A percentile compares a stretch with the other conserved stretches of the same genome.
These are phyloP conservation scores for Ceratina calcarata DNA, from an alignment of 1,140 invertebrate genomes.

Conservation along the genomic window DNA sequence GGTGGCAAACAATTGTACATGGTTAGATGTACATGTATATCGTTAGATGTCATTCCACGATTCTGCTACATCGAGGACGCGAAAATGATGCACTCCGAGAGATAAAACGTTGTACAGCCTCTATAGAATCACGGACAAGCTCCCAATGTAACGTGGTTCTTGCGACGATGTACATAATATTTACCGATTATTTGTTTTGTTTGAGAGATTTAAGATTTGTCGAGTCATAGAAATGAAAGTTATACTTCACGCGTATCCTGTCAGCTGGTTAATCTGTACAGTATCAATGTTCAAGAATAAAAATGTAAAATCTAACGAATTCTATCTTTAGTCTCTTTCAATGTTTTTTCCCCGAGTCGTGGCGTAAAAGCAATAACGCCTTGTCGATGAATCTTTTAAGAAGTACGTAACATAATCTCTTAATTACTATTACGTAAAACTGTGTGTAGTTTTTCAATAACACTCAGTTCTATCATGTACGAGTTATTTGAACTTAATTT, in stretches of 20 bases:
- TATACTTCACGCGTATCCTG: slow-evolving; percentile 67
- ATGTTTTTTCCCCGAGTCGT: no score
- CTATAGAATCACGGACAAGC: slow-evolving; percentile 65
- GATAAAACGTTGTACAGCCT: slow-evolving; percentile 66
- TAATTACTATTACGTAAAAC: slow-evolving; percentile 16
- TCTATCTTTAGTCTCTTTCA: background rate
- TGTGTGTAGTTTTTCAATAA: background rate
- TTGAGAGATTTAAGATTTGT: slow-evolving; percentile 47
- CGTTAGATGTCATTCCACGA: slow-evolving; percentile 76
- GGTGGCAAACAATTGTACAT: slow-evolving; percentile 70
- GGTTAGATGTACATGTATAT: slow-evolving; percentile 56
- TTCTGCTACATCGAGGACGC: slow-evolving; percentile 74
- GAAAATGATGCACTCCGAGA: slow-evolving; percentile 26
- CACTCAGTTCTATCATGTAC: no score
- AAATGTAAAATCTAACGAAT: slow-evolving; percentile 43
- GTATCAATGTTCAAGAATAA: slow-evolving; percentile 76
- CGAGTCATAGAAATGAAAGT: slow-evolving; percentile 50
- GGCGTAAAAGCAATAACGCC: no score
- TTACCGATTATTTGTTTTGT: slow-evolving; percentile 34
- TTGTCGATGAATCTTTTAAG: no score
- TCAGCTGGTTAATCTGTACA: slow-evolving; percentile 74
- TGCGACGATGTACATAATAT: slow-evolving; percentile 68
- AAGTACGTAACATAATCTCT: background rate
- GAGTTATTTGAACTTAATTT: no score
- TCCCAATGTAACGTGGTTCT: slow-evolving; percentile 68